Evolutionary conservation across 2,888 invertebrate genomes (phyloP).

Genomic region (Schizotus pectinicornis): DNA sequence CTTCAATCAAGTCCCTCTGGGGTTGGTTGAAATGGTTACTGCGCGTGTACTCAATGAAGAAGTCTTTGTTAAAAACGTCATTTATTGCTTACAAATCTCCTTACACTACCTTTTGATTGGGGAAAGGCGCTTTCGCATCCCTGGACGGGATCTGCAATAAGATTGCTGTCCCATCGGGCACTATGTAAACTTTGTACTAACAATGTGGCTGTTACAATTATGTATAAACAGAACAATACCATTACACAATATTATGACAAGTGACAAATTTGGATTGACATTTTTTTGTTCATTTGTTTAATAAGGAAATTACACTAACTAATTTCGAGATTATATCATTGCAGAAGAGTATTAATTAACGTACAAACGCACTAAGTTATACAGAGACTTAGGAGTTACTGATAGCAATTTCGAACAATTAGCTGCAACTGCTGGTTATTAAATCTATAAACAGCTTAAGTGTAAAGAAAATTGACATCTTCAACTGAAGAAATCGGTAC

Average conservation of each 20-base stretch:
- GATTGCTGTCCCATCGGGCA: slow-evolving; percentile 21
- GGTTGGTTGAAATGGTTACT: not conserved
- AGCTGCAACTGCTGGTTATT: slow-evolving; percentile 6
- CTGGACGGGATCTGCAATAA: slow-evolving; percentile 15
- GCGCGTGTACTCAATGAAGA: slow-evolving; percentile 26
- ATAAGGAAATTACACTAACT: slow-evolving; percentile 30
- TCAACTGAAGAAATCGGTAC: slow-evolving; percentile 7
- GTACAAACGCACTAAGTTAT: slow-evolving; percentile 3
- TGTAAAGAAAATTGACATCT: slow-evolving; percentile 17
- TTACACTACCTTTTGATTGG: slow-evolving; percentile 35
- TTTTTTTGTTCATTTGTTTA: slow-evolving; percentile 23
- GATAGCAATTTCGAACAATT: slow-evolving; percentile 22
- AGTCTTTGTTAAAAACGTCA: slow-evolving; percentile 29
- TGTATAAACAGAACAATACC: slow-evolving; percentile 28
- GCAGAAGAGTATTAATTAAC: slow-evolving; percentile 7
- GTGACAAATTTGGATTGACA: slow-evolving; percentile 28
- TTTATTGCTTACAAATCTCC: slow-evolving; percentile 38
- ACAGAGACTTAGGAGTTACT: slow-evolving; percentile 4
- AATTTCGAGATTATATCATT: slow-evolving; percentile 25
- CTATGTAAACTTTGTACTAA: slow-evolving; percentile 34
- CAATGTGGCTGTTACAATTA: slow-evolving; percentile 30
- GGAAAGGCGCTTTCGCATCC: slow-evolving; percentile 26
- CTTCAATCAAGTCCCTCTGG: not conserved
- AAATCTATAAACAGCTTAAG: slow-evolving; percentile 8
- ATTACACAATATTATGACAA: slow-evolving; percentile 32